Conservation (phyloP, 2,888 invertebrate genomes). For the Scelioninae gen. 1 region DNA sequence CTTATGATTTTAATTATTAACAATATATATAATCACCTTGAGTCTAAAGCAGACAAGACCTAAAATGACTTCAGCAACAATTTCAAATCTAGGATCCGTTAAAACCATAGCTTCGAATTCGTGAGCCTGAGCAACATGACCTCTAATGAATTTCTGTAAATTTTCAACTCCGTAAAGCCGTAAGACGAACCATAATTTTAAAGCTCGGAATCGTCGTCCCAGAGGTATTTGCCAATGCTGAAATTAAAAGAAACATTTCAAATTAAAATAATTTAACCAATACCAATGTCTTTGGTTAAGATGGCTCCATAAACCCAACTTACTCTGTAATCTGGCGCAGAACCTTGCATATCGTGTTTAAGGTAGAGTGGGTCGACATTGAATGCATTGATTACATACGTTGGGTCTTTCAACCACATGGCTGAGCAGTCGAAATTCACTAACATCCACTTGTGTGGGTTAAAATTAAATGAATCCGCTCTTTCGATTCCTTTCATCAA, state of each 20-base stretch:
- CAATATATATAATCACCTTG: slow-evolving; percentile 88
- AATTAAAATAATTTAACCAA: neutral
- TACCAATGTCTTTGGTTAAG: neutral
- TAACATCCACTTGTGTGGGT: slow-evolving; percentile 99
- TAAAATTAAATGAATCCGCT: slow-evolving; percentile 98
- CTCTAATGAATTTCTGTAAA: slow-evolving; percentile 93
- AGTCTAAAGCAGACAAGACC: slow-evolving; percentile 98
- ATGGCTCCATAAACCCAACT: slow-evolving; percentile 46
- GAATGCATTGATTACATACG: slow-evolving; percentile 96
- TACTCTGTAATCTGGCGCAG: slow-evolving; percentile 95
- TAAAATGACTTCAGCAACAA: slow-evolving; percentile 94
- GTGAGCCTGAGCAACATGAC: slow-evolving; percentile 93
- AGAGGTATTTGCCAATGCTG: slow-evolving; percentile 98
- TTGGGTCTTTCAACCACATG: slow-evolving; percentile 97
- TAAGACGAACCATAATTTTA: slow-evolving; percentile 98
- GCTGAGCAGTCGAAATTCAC: slow-evolving; percentile 99
- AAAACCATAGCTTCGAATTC: slow-evolving; percentile 92
- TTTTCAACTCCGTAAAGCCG: slow-evolving; percentile 95
- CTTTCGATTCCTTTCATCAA: slow-evolving; percentile 94
- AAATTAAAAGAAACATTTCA: neutral
- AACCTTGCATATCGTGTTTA: slow-evolving; percentile 96
- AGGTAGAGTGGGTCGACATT: slow-evolving; percentile 98
- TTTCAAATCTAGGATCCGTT: slow-evolving; percentile 93
- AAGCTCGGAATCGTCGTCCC: slow-evolving; percentile 95
- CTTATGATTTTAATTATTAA: too few relatives aligned